phyloP scores from a whole-genome alignment of 2,797 vertebrate species.

The Malacoraja senta region DNA sequence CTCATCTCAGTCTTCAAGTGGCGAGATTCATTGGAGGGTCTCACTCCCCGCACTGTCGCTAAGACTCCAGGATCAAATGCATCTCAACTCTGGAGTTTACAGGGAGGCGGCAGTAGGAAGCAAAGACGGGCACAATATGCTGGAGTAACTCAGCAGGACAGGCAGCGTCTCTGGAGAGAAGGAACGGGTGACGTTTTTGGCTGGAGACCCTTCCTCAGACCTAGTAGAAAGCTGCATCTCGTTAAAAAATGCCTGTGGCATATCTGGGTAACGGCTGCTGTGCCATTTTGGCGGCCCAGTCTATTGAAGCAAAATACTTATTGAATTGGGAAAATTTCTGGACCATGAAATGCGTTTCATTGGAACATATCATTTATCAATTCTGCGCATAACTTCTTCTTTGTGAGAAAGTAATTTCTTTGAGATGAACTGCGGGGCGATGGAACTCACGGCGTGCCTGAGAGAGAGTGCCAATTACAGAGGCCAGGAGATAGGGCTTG shows the following conservation, averaged over 20 bases:
- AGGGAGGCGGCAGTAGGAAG: no score
- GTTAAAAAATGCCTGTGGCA: background rate
- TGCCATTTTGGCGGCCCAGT: background rate
- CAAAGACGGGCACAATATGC: no score
- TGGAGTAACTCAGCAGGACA: no score
- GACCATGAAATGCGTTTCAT: background rate
- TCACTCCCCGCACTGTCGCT: background rate
- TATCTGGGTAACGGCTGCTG: background rate
- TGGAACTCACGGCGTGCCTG: background rate
- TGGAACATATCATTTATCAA: slow-evolving; percentile 13
- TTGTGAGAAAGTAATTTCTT: background rate
- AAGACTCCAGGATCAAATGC: background rate
- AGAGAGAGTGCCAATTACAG: background rate
- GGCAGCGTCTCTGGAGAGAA: no score
- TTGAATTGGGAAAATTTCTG: background rate
- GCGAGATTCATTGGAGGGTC: background rate
- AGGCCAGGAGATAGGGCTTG: background rate
- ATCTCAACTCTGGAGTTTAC: background rate
- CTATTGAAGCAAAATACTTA: background rate
- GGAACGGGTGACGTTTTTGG: no score
- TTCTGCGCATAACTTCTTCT: background rate
- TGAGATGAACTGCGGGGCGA: background rate
- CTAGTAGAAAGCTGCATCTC: background rate
- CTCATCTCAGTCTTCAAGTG: background rate
- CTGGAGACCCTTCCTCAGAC: no score